Evolutionary conservation across 2,797 vertebrate genomes (phyloP).

Genomic region (Mus minutoides): DNA sequence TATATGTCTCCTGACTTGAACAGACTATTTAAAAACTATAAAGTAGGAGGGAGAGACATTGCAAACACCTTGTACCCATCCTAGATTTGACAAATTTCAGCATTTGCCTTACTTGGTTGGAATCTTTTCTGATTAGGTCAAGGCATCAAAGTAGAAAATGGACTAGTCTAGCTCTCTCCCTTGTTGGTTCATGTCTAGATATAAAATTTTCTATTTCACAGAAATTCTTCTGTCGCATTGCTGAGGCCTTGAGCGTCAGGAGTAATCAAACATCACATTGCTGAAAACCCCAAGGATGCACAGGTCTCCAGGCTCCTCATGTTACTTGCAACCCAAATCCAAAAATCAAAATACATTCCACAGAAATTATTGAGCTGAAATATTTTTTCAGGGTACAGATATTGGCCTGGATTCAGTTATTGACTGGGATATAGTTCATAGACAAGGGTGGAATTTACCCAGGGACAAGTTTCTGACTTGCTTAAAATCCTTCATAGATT

Average conservation of each 20-base stretch:
- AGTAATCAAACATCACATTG: constrained; percentile 68
- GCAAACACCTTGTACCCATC: not conserved
- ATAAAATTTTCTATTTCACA: constrained; percentile 62
- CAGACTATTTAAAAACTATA: not conserved
- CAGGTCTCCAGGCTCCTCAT: constrained; percentile 66
- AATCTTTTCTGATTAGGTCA: constrained; percentile 26
- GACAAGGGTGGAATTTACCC: not conserved
- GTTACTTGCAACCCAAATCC: constrained; percentile 70
- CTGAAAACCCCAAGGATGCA: constrained; percentile 68
- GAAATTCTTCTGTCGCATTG: constrained; percentile 58
- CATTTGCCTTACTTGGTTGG: constrained; percentile 46
- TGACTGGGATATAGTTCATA: not conserved
- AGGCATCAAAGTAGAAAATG: not conserved
- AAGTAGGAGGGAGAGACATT: not conserved
- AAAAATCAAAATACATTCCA: constrained; percentile 63
- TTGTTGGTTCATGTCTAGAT: constrained; percentile 56
- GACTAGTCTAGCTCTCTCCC: constrained; percentile 12
- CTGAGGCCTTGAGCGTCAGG: constrained; percentile 39
- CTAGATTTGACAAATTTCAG: constrained; percentile 6
- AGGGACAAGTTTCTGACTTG: not conserved
- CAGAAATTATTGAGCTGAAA: constrained; percentile 61
- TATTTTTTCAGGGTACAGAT: constrained; percentile 48
- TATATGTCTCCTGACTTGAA: not conserved
- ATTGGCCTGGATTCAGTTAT: constrained; percentile 19
- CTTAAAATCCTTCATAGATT: constrained; percentile 37